Percentiles rank a stretch among this genome's conserved stretches.
phyloP scores from a whole-genome alignment of 1,140 invertebrate species.

The Anastatus disparis region DNA sequence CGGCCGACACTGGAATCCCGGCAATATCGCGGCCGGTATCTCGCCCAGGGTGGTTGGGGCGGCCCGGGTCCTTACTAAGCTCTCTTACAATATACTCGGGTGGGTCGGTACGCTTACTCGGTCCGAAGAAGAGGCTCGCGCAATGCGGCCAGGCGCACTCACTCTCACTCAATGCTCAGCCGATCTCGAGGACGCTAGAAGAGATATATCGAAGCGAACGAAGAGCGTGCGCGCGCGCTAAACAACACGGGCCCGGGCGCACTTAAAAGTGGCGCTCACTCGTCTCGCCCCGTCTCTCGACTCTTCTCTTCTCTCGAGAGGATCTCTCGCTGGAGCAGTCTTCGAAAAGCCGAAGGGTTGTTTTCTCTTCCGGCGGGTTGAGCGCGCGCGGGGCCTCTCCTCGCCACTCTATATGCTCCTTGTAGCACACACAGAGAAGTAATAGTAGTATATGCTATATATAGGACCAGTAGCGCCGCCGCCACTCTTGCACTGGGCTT shows the following conservation, averaged over 20 bases:
- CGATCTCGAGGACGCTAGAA: background rate
- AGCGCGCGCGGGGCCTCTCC: conserved; percentile 1
- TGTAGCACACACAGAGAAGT: background rate
- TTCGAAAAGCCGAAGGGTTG: conserved; percentile 15
- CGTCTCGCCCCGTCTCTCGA: background rate
- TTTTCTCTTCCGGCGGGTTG: conserved; percentile 12
- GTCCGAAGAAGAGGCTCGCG: background rate
- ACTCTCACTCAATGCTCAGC: background rate
- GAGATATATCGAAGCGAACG: background rate
- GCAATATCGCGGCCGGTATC: conserved; percentile 42
- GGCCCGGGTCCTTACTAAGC: background rate
- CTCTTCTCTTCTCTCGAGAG: conserved; percentile 8
- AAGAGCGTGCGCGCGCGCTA: background rate
- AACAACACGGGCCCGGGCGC: background rate
- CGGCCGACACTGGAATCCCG: conserved; percentile 39
- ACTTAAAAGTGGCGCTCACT: background rate
- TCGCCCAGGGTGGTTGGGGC: too few relatives aligned
- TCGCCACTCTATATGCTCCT: conserved; percentile 3
- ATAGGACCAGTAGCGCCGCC: conserved; percentile 6
- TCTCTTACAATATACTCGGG: too few relatives aligned
- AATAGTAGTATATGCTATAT: too few relatives aligned
- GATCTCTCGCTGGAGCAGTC: background rate
- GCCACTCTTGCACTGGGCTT: conserved; percentile 16
- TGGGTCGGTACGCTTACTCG: too few relatives aligned
- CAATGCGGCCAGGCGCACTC: background rate